These are phyloP conservation scores for Casuarius casuarius DNA, from an alignment of 2,113 vertebrate genomes.

Conservation along the genomic window DNA sequence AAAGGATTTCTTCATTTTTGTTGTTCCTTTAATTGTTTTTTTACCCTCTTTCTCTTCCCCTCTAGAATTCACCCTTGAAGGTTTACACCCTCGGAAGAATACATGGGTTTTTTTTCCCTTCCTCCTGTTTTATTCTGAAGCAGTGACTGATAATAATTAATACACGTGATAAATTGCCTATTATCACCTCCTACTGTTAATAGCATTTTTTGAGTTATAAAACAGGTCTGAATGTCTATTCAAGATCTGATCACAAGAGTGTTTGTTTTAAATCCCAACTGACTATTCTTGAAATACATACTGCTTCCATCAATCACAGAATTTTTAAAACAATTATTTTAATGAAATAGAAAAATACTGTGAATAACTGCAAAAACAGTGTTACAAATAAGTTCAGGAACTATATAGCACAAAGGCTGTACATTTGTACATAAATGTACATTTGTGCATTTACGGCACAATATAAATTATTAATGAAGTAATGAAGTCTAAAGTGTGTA, in stretches of 20 bases:
- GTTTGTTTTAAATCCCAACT: background rate
- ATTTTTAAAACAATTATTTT: background rate
- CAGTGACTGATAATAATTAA: background rate
- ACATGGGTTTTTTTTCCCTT: background rate
- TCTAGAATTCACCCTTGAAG: background rate
- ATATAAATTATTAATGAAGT: background rate
- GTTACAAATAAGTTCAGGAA: background rate
- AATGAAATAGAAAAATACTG: background rate
- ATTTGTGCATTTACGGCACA: background rate
- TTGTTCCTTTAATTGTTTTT: background rate
- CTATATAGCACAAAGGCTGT: background rate
- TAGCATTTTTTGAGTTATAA: background rate
- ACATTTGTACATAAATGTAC: background rate
- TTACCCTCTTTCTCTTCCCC: background rate
- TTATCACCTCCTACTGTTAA: background rate
- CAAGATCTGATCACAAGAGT: background rate
- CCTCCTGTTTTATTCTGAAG: background rate
- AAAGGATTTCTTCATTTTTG: background rate
- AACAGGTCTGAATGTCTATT: background rate
- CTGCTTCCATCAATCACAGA: background rate
- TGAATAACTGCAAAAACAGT: background rate
- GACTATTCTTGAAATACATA: background rate
- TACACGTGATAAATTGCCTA: background rate
- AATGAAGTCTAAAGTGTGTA: background rate
- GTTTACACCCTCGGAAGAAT: background rate